Base-by-base conservation (phyloP, 2,113 vertebrate species). In the Nerophis lumbriciformis region DNA sequence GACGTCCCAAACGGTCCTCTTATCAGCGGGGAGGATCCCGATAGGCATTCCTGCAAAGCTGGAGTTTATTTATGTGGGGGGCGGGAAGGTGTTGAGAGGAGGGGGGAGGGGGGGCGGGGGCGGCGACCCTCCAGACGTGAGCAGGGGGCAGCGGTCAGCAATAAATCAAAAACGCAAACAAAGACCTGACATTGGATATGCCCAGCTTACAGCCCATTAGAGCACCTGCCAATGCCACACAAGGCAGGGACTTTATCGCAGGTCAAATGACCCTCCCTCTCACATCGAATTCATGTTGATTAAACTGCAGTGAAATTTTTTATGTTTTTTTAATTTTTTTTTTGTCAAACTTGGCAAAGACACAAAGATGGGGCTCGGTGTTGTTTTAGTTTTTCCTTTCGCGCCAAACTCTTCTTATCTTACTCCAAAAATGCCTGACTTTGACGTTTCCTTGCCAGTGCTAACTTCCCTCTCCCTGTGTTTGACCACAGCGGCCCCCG, bases 101-200 rank as follows among this genome's bases (percentile, higher is more conserved):
- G 81, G 68, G 68, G 70, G 1, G 28, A 4, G 28, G 28, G 28
- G 28, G 3, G 21, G 21, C 21, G 21, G n/a, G n/a, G n/a, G n/a
- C n/a, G n/a, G 72, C 61, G 72, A 75, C 70, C 61, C 73, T 78
- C 64, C 19, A 13, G 79, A 85, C 85, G 85, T 82, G 75, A 81
- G 80, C 68, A 76, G 79, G 80, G 73, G 39, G 82, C 75, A 72
- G 61, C 66, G 79, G 69, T 83, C 75, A 72, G 72, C 76, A 73
- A 84, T 88, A 88, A 86, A 88, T 89, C 79, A 85, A 87, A 88
- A 85, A 89, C 83, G 76, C 76, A 87, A 87, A 89, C 84, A 86
- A 85, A 83, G 68, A 60, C 58, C 63, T 76, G 88, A 88, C 82
- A 88, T 69, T 75, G 81, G 82, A 88, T 79, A 84, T 78, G 57